phyloP scores from a whole-genome alignment of 2,113 vertebrate species.

The Arothron firmamentum region DNA sequence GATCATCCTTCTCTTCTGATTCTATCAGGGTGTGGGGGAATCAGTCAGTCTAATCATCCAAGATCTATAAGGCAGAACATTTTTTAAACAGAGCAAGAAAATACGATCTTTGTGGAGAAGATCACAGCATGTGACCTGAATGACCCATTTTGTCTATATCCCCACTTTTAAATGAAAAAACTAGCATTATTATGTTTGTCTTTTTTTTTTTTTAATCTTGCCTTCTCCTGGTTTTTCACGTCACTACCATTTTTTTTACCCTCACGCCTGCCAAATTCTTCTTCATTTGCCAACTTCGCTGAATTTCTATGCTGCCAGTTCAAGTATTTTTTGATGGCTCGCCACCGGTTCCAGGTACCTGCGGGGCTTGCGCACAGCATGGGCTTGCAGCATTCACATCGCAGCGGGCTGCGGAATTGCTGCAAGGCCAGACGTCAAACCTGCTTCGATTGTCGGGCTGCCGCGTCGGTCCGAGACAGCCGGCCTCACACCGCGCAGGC shows the following conservation, averaged over 20 bases:
- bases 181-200: no score
- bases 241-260: neutral
- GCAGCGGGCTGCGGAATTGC: conserved; percentile 38
- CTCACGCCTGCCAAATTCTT: neutral
- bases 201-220: neutral
- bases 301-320: neutral
- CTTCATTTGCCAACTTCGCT: neutral
- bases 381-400: conserved; percentile 31
- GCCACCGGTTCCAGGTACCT: conserved; percentile 22
- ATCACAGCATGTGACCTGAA: no score
- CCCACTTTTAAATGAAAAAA: no score
- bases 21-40: no score
- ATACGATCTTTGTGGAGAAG: no score
- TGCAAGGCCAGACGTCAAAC: conserved; percentile 36
- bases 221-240: neutral
- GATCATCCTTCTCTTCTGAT: no score
- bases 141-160: no score
- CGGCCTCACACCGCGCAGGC: conserved; percentile 41
- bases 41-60: no score
- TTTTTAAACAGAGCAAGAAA: no score
- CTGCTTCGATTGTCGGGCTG: conserved; percentile 18
- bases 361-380: conserved; percentile 33
- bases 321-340: conserved; percentile 9
- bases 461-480: conserved; percentile 22
- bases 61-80: no score